Conservation (phyloP, 2,888 invertebrate genomes). For the Prionchulus punctatus region DNA sequence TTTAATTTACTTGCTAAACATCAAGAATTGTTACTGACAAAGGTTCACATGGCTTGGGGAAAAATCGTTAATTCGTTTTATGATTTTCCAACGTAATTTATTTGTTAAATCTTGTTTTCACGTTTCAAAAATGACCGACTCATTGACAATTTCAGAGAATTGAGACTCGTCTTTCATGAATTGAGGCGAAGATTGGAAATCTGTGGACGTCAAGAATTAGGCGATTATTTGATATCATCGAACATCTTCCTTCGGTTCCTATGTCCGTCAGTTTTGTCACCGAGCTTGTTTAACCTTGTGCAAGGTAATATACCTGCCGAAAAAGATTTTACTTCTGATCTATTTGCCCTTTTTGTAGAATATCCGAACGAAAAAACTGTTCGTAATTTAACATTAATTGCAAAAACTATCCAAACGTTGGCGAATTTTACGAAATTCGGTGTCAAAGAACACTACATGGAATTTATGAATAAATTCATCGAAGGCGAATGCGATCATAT, state of each 20-base stretch:
- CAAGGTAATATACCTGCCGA: slow-evolving; percentile 47
- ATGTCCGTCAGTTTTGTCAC: slow-evolving; percentile 77
- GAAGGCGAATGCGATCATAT: slow-evolving; percentile 63
- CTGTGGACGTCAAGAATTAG: slow-evolving; percentile 63
- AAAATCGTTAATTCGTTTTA: slow-evolving; percentile 59
- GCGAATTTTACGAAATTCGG: slow-evolving; percentile 78
- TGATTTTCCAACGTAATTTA: slow-evolving; percentile 47
- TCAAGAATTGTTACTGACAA: slow-evolving; percentile 58
- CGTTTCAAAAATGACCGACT: not conserved
- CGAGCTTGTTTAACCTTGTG: slow-evolving; percentile 75
- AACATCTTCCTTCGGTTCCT: slow-evolving; percentile 78
- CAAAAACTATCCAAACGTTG: slow-evolving; percentile 75
- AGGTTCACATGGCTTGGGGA: slow-evolving; percentile 64
- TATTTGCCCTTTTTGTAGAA: too few species aligned
- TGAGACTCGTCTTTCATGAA: slow-evolving; percentile 65
- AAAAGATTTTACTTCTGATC: not conserved
- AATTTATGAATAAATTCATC: slow-evolving; percentile 71
- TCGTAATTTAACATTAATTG: slow-evolving; percentile 69
- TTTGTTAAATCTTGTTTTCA: slow-evolving; percentile 10
- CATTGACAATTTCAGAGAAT: slow-evolving; percentile 39
- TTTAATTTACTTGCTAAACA: slow-evolving; percentile 53
- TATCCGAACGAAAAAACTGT: slow-evolving; percentile 74
- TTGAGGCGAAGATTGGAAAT: slow-evolving; percentile 59
- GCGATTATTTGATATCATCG: slow-evolving; percentile 74
- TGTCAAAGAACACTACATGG: slow-evolving; percentile 84